Evolutionary conservation across 2,113 vertebrate genomes (phyloP), one percentile per base, ranked within the genome.

Genomic region (Pagrus major): DNA sequence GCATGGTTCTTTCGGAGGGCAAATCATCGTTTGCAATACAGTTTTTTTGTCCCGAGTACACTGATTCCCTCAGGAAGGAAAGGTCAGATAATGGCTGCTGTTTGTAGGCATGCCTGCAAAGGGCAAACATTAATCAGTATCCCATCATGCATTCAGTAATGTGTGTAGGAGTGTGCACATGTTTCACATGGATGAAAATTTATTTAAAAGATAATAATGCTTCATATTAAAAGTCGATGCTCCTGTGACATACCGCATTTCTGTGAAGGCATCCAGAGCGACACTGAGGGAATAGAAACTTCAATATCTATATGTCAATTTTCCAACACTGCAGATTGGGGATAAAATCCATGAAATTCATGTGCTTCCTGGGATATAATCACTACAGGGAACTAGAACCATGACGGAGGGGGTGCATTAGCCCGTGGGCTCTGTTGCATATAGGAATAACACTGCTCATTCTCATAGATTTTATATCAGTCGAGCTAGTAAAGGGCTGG

Each of bases 111-210:
- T 67, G 60, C 18, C 75, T 80, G 76, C 58, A 86, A 86, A 88
- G 69, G 51, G 68, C 83, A 82, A 81, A 83, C 60, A 75, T 79
- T 59, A 79, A 55, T 88, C 71, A 78, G 54, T 59, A 76, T 69
- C 75, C 61, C 39, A 76, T 60, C 69, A 47, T 64, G 71, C 74
- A 66, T 71, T 82, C 21, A 27, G 27, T 23, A 37, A 44, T 58
- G 49, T 84, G 55, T 66, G n/a, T 7, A 1, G 18, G n/a, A 0
- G 52, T 66, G 21, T 55, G 37, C 21, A 52, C 14, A 14, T 49
- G 12, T 33, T 67, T 54, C 6, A n/a, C 46, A 51, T 54, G 21
- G 44, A 33, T 67, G 25, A 27, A 47, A 55, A 8, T 33, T 2
- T 55, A 6, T 31, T 52, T 31, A 65, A 46, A 66, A 67, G n/a